These are phyloP conservation scores for Myiozetetes cayanensis DNA, from an alignment of 2,113 vertebrate genomes.

Conservation along the genomic window DNA sequence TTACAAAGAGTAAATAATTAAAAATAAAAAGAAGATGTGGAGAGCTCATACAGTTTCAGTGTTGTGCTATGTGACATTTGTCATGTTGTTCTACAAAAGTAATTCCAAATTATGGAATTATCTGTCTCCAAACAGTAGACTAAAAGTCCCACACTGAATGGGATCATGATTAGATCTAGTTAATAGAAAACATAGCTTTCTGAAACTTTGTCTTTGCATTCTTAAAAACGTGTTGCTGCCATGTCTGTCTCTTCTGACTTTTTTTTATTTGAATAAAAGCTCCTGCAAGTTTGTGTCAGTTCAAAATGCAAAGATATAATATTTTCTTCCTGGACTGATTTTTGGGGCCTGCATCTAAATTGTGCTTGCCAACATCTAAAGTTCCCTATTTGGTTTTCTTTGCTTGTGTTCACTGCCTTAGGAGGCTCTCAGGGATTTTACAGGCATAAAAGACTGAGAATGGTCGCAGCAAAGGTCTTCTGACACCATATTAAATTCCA, in stretches of 20 bases:
- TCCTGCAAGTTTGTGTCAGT: background rate
- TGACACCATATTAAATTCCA: background rate
- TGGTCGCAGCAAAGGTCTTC: background rate
- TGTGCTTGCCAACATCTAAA: background rate
- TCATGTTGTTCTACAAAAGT: background rate
- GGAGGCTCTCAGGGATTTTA: background rate
- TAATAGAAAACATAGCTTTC: background rate
- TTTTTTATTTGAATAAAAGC: background rate
- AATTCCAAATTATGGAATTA: background rate
- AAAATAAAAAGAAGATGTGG: background rate
- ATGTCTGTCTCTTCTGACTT: background rate
- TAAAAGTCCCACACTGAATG: background rate
- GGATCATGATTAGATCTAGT: background rate
- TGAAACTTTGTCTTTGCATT: background rate
- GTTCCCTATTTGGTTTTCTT: background rate
- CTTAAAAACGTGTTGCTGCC: background rate
- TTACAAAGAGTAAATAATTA: background rate
- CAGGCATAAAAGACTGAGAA: background rate
- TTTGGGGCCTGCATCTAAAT: background rate
- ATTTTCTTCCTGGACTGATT: background rate
- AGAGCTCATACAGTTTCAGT: background rate
- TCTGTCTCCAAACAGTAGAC: background rate
- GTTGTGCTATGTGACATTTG: background rate
- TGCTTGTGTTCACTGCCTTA: background rate
- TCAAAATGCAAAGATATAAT: background rate